These are phyloP conservation scores for Aratinga solstitialis DNA, from an alignment of 2,797 vertebrate genomes.

Conservation along the genomic window DNA sequence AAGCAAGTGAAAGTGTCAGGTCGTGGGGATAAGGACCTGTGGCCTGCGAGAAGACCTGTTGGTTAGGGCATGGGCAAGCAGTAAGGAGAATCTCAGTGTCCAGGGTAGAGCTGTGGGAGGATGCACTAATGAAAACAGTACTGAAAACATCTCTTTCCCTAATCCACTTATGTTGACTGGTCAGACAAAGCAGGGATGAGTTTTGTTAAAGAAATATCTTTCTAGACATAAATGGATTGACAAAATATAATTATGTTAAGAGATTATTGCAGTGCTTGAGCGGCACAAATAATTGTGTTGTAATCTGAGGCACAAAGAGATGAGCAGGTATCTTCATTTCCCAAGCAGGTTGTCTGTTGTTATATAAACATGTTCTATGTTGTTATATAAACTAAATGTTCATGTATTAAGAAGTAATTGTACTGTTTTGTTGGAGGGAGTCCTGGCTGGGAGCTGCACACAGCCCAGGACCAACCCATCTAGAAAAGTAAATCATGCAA, in stretches of 20 bases:
- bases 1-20: neutral
- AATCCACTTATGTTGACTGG: neutral
- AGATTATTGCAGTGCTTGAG: neutral
- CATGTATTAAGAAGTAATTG: neutral
- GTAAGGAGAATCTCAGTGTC: accelerated
- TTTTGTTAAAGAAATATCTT: slow-evolving; percentile 1
- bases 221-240: neutral
- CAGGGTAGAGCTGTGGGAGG: neutral
- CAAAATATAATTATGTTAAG: slow-evolving; percentile 23
- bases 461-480: neutral
- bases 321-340: neutral
- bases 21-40: neutral
- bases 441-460: neutral
- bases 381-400: neutral
- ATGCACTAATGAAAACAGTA: neutral
- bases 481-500: neutral
- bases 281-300: neutral
- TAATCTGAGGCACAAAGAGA: neutral
- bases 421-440: neutral
- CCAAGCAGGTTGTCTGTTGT: neutral
- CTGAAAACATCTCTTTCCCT: neutral
- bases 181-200: neutral
- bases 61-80: accelerated
- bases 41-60: neutral
- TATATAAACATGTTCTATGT: neutral